Evolutionary conservation across 2,888 invertebrate species (phyloP).

Genomic region (Geotrupes spiniger): DNA sequence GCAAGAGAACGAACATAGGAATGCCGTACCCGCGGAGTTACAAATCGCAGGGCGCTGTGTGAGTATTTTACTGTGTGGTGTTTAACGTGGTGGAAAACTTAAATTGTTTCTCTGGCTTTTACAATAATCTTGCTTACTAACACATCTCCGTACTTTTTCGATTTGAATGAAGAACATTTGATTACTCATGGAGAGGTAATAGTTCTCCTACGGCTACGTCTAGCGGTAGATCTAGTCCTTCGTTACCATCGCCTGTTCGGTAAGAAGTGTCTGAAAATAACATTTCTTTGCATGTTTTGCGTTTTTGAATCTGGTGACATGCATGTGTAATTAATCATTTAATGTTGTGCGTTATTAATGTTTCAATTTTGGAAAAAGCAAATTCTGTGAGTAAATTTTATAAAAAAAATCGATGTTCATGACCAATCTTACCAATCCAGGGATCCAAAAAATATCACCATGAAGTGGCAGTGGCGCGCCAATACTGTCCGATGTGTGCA

Average conservation of each 20-base stretch:
- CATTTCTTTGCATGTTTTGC: slow-evolving; percentile 4
- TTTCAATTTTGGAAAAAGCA: too few species aligned
- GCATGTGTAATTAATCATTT: too few species aligned
- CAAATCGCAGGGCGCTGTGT: slow-evolving; percentile 52
- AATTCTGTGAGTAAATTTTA: too few species aligned
- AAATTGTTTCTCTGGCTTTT: not conserved
- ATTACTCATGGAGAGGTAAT: slow-evolving; percentile 40
- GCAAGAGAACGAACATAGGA: slow-evolving; percentile 56
- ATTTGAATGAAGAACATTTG: slow-evolving; percentile 7
- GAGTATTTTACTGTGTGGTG: slow-evolving; percentile 44
- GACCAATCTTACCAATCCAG: too few species aligned
- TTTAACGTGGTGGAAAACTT: too few species aligned
- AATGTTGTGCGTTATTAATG: too few species aligned
- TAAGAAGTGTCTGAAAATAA: slow-evolving; percentile 26
- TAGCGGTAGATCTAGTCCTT: slow-evolving; percentile 45
- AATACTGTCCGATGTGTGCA: too few species aligned
- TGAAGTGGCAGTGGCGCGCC: too few species aligned
- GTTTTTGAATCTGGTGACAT: too few species aligned
- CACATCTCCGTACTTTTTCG: not conserved
- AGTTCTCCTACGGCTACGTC: slow-evolving; percentile 42
- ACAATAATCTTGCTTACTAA: not conserved
- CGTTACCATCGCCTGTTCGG: slow-evolving; percentile 33
- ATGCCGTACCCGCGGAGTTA: slow-evolving; percentile 53
- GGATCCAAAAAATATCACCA: too few species aligned
- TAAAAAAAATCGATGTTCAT: too few species aligned